Percentiles rank a stretch among this genome's conserved stretches.
These are phyloP conservation scores for Caenorhabditis sulstoni DNA, from an alignment of 2,888 invertebrate genomes.

Conservation along the genomic window DNA sequence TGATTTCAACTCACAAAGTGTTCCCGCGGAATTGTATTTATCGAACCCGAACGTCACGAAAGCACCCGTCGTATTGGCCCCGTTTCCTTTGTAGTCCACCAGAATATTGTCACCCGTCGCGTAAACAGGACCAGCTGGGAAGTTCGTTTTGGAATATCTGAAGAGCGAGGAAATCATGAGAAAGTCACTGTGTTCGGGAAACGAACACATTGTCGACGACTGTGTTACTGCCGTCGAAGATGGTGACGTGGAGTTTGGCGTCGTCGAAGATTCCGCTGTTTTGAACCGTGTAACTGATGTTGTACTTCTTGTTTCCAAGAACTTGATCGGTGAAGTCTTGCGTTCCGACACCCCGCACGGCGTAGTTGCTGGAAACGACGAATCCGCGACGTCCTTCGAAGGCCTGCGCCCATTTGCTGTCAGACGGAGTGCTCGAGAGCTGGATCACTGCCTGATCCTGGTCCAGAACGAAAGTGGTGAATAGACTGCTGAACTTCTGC, in stretches of 20 bases:
- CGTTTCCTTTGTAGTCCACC: constrained; percentile 6
- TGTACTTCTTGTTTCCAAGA: neutral
- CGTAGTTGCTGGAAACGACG: constrained; percentile 26
- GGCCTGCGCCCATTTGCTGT: constrained; percentile 2
- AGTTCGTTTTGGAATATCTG: constrained; percentile 21
- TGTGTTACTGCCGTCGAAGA: constrained; percentile 1
- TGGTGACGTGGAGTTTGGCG: constrained; percentile 5
- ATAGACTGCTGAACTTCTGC: constrained; percentile 6
- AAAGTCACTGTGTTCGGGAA: no score
- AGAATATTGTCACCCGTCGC: constrained; percentile 13
- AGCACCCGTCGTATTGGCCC: constrained; percentile 12
- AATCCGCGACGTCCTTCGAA: constrained; percentile 22
- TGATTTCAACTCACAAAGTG: neutral
- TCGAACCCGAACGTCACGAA: constrained; percentile 32
- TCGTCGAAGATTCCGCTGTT: neutral
- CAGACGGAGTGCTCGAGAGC: constrained; percentile 6
- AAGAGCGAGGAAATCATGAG: no score
- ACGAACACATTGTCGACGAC: constrained; percentile 7
- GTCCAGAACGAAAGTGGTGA: constrained; percentile 24
- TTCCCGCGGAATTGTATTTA: constrained; percentile 9
- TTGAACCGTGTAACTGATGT: constrained; percentile 25
- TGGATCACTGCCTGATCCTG: neutral
- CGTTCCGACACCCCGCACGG: neutral
- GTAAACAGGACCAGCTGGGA: constrained; percentile 4
- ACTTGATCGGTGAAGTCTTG: constrained; percentile 15